These are phyloP conservation scores for Chymomyza procnemis DNA, from an alignment of 2,888 invertebrate genomes.

Conservation along the genomic window DNA sequence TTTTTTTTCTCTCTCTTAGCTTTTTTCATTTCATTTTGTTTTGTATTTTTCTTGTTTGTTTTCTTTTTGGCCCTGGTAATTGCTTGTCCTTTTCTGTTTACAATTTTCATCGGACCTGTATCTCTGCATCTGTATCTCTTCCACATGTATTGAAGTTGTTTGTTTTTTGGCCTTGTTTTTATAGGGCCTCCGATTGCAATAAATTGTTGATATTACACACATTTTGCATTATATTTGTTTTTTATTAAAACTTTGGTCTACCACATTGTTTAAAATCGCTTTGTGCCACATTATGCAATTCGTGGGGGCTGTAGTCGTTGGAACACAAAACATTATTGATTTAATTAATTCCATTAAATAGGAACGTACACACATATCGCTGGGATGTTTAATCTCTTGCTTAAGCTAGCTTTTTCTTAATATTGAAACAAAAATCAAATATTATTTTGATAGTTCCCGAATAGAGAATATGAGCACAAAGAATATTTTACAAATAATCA, in stretches of 20 bases:
- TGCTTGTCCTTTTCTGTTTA: conserved; percentile 2
- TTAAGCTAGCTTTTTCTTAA: too few relatives aligned
- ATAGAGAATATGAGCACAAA: too few relatives aligned
- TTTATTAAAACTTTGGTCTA: background rate
- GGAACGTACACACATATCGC: too few relatives aligned
- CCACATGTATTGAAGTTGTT: background rate
- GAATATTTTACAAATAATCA: too few relatives aligned
- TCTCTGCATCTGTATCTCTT: conserved; percentile 3
- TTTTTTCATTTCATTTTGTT: conserved; percentile 23
- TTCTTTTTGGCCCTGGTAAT: background rate
- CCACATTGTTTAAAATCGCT: background rate
- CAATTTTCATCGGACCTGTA: conserved; percentile 3
- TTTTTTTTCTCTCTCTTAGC: too few relatives aligned
- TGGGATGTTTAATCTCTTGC: too few relatives aligned
- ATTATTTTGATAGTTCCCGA: too few relatives aligned
- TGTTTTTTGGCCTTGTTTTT: conserved; percentile 6
- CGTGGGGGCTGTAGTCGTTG: background rate
- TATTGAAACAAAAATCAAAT: too few relatives aligned
- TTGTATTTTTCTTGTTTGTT: background rate
- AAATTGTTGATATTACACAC: conserved; percentile 63
- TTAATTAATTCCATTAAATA: too few relatives aligned
- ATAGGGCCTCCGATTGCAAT: conserved; percentile 36
- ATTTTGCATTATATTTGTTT: conserved; percentile 28
- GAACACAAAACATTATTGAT: too few relatives aligned
- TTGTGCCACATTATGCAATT: background rate